A percentile compares a stretch with the other conserved stretches of the same genome.
Conservation (phyloP, 2,888 invertebrate genomes). For the Lasioglossum morio region DNA sequence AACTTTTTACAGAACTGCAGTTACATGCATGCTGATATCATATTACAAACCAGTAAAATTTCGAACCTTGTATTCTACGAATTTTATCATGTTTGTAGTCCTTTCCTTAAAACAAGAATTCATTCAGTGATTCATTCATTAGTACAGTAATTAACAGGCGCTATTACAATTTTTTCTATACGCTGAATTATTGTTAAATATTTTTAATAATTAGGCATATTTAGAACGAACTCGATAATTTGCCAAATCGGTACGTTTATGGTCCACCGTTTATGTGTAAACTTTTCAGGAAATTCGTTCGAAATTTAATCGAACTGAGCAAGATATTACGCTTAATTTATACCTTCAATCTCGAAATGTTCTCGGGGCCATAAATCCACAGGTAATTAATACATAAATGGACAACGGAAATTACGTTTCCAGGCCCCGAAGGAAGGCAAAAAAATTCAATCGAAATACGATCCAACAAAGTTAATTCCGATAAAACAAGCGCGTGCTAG, state of each 20-base stretch:
- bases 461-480: constrained; percentile 1
- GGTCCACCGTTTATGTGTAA: not conserved
- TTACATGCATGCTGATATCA: not conserved
- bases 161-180: not conserved
- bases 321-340: not conserved
- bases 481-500: constrained; percentile 10
- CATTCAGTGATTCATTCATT: not conserved
- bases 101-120: not conserved
- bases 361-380: not conserved
- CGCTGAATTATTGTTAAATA: not conserved
- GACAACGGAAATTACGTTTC: not conserved
- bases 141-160: not conserved
- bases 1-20: not conserved
- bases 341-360: not conserved
- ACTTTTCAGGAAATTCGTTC: not conserved
- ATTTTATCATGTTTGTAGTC: not conserved
- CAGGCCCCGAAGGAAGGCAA: not conserved
- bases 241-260: not conserved
- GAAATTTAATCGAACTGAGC: not conserved
- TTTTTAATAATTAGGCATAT: not conserved
- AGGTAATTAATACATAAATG: not conserved
- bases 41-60: not conserved
- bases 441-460: constrained; percentile 9
- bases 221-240: not conserved
- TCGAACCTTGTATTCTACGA: not conserved